Conservation (phyloP, 2,113 vertebrate genomes). For the Onychostoma macrolepis region DNA sequence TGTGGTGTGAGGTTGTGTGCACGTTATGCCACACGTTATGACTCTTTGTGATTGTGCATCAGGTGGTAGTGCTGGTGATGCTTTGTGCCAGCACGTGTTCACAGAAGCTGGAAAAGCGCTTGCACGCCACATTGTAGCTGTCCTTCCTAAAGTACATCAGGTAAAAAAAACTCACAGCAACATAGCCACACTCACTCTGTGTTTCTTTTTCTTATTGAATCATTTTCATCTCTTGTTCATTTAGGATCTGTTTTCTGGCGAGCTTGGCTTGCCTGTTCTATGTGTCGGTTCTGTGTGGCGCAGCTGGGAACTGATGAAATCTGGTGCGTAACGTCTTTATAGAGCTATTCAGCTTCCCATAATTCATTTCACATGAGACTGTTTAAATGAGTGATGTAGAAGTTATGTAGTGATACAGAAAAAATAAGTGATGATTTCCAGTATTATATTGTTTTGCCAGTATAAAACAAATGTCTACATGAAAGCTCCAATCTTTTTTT, state of each 20-base stretch:
- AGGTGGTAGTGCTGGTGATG: slow-evolving; percentile 85
- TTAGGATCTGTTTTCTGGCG: slow-evolving; percentile 79
- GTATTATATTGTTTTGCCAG: background rate
- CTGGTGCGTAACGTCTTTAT: slow-evolving; percentile 72
- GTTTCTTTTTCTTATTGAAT: background rate
- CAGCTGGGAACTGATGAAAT: slow-evolving; percentile 87
- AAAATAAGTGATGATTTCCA: background rate
- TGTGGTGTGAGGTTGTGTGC: background rate
- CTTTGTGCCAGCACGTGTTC: slow-evolving; percentile 81
- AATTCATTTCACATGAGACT: background rate
- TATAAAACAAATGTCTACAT: background rate
- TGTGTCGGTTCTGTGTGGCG: slow-evolving; percentile 95
- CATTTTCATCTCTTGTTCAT: background rate
- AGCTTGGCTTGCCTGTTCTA: slow-evolving; percentile 85
- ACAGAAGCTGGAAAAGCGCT: slow-evolving; percentile 81
- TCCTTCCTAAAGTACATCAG: slow-evolving; percentile 82
- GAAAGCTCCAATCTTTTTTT: background rate
- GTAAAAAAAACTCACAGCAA: slow-evolving; percentile 63
- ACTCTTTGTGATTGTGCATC: slow-evolving; percentile 26
- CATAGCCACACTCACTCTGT: background rate
- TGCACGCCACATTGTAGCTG: slow-evolving; percentile 84
- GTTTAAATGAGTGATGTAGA: background rate
- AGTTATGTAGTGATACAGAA: too few species aligned
- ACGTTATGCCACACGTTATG: background rate
- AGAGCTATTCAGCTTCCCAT: background rate